Conservation (phyloP, 2,797 vertebrate species). For the Phalanger gymnotis region DNA sequence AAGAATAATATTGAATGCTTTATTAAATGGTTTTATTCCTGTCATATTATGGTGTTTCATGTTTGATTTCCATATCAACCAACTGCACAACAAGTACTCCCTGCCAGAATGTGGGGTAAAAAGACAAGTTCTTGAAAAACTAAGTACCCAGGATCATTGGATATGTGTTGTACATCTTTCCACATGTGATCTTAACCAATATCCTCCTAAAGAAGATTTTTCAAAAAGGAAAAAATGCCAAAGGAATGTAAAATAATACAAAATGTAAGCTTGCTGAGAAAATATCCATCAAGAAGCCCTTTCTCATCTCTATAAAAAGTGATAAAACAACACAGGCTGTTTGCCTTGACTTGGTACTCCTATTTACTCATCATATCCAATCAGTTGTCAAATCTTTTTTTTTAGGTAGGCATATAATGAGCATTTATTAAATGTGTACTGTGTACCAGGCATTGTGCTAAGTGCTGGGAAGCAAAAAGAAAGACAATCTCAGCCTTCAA, state of each 20-base stretch:
- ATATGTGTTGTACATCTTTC: neutral
- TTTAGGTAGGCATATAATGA: neutral
- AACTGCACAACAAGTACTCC: neutral
- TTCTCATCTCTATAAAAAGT: neutral
- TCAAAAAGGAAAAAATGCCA: neutral
- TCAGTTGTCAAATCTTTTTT: neutral
- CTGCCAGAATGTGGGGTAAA: neutral
- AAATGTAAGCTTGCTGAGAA: neutral
- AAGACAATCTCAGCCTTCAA: neutral
- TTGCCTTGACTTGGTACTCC: neutral
- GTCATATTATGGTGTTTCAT: neutral
- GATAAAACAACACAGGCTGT: neutral
- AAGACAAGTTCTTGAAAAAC: neutral
- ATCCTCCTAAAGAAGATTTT: neutral
- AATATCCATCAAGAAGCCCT: neutral
- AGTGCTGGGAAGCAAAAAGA: neutral
- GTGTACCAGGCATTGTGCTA: neutral
- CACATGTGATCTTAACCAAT: neutral
- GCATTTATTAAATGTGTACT: neutral
- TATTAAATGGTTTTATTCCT: neutral
- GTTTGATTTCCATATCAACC: neutral
- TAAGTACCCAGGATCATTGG: neutral
- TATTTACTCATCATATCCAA: neutral
- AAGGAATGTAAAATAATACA: neutral
- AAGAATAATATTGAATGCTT: neutral